Evolutionary conservation across 2,888 invertebrate genomes (phyloP).

Genomic region (Acrobasis suavella): DNA sequence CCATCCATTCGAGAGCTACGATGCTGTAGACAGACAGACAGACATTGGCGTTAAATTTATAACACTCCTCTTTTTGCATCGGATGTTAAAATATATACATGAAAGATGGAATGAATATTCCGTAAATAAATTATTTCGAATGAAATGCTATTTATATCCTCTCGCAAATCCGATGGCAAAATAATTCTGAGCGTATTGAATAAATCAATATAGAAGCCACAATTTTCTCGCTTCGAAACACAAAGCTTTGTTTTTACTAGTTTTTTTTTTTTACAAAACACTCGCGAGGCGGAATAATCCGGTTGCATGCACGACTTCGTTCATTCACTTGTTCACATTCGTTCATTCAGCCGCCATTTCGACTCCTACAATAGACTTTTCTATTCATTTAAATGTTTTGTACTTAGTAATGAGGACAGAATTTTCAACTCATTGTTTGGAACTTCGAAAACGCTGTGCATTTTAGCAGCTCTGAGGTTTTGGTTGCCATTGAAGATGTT

Average conservation of each 20-base stretch:
- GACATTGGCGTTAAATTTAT: too few relatives aligned
- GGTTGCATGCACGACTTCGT: constrained; percentile 25
- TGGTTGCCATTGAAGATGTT: background rate
- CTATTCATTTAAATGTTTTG: constrained; percentile 37
- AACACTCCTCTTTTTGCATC: too few relatives aligned
- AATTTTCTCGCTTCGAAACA: constrained; percentile 8
- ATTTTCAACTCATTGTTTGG: constrained; percentile 25
- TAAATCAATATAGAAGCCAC: constrained; percentile 7
- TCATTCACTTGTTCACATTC: constrained; percentile 28
- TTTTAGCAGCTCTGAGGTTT: constrained; percentile 19
- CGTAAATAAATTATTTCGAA: too few relatives aligned
- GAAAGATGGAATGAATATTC: too few relatives aligned
- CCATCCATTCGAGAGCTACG: too few relatives aligned
- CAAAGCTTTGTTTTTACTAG: constrained; percentile 24
- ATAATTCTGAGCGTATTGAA: background rate
- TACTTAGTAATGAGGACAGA: constrained; percentile 37
- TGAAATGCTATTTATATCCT: too few relatives aligned
- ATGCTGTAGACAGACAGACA: too few relatives aligned
- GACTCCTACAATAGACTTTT: constrained; percentile 28
- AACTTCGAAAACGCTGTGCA: constrained; percentile 10
- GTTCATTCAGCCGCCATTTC: constrained; percentile 25
- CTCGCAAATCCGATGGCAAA: background rate
- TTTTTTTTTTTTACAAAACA: constrained; percentile 25
- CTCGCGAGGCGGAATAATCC: constrained; percentile 24
- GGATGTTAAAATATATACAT: too few relatives aligned